These are phyloP conservation scores for Uropetala carovei DNA, from an alignment of 2,888 invertebrate species.

Conservation along the genomic window DNA sequence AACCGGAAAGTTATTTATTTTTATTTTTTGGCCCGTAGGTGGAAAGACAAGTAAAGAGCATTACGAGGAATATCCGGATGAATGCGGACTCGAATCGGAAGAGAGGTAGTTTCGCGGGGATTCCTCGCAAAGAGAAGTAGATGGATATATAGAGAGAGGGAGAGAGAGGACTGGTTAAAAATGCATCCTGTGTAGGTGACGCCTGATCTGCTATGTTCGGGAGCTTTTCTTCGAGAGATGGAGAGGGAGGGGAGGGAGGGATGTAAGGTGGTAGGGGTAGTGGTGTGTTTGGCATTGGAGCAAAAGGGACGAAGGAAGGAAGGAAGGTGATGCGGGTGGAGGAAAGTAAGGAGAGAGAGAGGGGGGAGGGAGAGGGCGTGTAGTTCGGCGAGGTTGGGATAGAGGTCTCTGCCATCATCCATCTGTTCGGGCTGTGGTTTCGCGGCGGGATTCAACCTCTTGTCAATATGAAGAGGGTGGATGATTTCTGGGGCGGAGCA, in stretches of 20 bases:
- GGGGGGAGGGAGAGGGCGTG: not conserved
- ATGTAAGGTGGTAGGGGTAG: not conserved
- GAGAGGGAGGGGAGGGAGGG: not conserved
- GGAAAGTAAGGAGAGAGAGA: not conserved
- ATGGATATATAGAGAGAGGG: not conserved
- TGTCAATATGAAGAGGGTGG: slow-evolving; percentile 31
- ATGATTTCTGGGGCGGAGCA: not conserved
- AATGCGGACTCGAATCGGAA: not conserved
- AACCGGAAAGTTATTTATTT: too few species aligned
- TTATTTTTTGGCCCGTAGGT: not conserved
- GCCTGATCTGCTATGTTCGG: not conserved
- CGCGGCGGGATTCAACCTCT: not conserved
- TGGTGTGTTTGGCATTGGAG: not conserved
- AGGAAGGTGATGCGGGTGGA: not conserved
- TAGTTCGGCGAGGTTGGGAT: not conserved
- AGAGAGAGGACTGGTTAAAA: slow-evolving; percentile 20
- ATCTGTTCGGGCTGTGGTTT: slow-evolving; percentile 17
- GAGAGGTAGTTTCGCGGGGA: not conserved
- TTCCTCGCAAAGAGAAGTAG: not conserved
- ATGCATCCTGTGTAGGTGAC: slow-evolving; percentile 33
- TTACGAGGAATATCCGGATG: not conserved
- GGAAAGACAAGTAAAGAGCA: not conserved
- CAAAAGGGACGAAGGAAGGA: not conserved
- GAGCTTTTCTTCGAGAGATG: not conserved
- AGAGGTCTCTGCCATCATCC: not conserved